These are phyloP conservation scores for Lagorchestes hirsutus DNA, from an alignment of 2,797 vertebrate genomes.

Conservation along the genomic window DNA sequence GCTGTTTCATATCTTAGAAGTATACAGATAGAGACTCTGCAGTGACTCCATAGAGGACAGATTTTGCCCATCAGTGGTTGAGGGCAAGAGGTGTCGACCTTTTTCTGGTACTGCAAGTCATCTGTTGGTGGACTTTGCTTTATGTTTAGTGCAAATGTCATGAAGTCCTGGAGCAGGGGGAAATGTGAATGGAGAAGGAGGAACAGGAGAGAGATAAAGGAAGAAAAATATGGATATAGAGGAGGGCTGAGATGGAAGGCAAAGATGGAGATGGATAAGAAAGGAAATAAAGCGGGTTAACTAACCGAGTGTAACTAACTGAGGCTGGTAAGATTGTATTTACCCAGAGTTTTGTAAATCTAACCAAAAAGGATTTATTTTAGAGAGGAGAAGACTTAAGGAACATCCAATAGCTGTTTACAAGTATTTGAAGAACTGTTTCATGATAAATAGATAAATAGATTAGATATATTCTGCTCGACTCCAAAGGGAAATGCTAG, in stretches of 20 bases:
- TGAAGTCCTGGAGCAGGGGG: constrained; percentile 6
- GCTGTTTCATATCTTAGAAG: constrained; percentile 28
- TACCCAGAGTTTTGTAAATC: neutral
- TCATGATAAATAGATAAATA: neutral
- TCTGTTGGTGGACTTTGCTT: neutral
- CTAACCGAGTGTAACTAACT: neutral
- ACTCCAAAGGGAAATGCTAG: neutral
- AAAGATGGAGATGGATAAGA: neutral
- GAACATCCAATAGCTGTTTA: neutral
- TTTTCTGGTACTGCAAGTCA: neutral
- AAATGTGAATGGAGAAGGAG: neutral
- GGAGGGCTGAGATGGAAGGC: neutral
- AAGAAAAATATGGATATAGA: neutral
- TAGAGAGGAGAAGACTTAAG: neutral
- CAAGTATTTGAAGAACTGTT: neutral
- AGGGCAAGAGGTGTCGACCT: neutral
- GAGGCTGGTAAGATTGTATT: neutral
- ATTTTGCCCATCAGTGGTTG: constrained; percentile 7
- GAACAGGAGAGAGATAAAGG: neutral
- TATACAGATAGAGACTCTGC: neutral
- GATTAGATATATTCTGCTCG: no score
- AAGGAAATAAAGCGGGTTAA: neutral
- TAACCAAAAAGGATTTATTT: neutral
- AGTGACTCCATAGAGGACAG: constrained; percentile 3
- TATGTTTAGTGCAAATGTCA: neutral